Evolutionary conservation across 2,113 vertebrate genomes (phyloP), one percentile per base, ranked within the genome.

Genomic region (Apaloderma vittatum): DNA sequence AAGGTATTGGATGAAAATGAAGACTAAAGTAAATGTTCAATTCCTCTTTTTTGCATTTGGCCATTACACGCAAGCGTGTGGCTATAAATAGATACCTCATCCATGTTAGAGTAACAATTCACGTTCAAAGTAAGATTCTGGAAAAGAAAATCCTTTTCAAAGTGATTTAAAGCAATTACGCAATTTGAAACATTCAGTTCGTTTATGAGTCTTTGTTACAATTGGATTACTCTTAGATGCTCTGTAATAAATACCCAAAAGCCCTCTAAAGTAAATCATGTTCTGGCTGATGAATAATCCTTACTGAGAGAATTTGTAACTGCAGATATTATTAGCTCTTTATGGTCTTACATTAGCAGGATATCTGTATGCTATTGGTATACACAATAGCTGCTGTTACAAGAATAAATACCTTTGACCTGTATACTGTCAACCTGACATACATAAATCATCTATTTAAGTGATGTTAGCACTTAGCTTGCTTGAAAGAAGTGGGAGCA

Each of bases 1-100:
- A 67, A 86, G 37, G 30, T 77, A 75, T 65, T 97, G 95, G 94
- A 96, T 94, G 70, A 91, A 97, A 92, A 94, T 90, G 94, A 96
- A 95, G 78, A 67, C 77, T 94, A 78, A 93, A 93, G 54, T 80
- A 79, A 95, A 77, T 48, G 54, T 79, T 84, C 34, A 54, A 4
- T 93, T 95, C 16, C 14, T 75, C 19, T 79, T 79, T 88, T 87
- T 83, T 68, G 8, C 15, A 34, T 96, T 93, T 94, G 73, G 89
- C 73, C 67, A 75, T 59, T 83, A 27, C 36, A 68, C n/a, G 51
- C 63, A 93, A 94, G 77, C 85, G 55, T 79, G 92, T 83, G 63
- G 74, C 80, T 96, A 96, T 88, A 92, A 95, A 96, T 88, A 79
- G 85, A 88, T 48, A 49, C 32, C 15, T 82, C 49, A 27, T 70